Percentiles rank a stretch among this genome's conserved stretches.
Conservation (phyloP, 2,888 invertebrate species). For the Crioceris asparagi region DNA sequence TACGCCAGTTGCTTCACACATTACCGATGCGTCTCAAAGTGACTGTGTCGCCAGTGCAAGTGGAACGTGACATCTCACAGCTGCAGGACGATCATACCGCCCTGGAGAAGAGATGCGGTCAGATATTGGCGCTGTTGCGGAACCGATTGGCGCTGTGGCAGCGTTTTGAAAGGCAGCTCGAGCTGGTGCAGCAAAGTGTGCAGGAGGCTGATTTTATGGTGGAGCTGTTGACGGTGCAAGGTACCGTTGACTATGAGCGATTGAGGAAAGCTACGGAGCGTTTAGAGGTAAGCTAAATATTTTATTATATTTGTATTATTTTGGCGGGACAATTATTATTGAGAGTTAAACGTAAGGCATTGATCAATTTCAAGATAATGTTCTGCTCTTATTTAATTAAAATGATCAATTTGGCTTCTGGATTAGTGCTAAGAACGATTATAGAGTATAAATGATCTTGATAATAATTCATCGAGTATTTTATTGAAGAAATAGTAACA, state of each 20-base stretch:
- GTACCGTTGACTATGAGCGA: constrained; percentile 74
- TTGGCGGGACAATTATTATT: too few relatives aligned
- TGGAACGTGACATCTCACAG: constrained; percentile 66
- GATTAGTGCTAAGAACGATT: too few relatives aligned
- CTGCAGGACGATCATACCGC: constrained; percentile 64
- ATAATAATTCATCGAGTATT: too few relatives aligned
- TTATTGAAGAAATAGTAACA: too few relatives aligned
- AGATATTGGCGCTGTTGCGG: constrained; percentile 53
- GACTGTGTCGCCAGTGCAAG: constrained; percentile 55
- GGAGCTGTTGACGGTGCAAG: constrained; percentile 72
- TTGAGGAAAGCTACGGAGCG: constrained; percentile 74
- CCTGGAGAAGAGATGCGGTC: constrained; percentile 59
- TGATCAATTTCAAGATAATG: too few relatives aligned
- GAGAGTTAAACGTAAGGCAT: too few relatives aligned
- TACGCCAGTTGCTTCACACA: constrained; percentile 67
- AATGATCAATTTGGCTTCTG: too few relatives aligned
- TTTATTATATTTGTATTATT: too few relatives aligned
- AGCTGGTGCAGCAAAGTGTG: constrained; percentile 69
- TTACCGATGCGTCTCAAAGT: constrained; percentile 64
- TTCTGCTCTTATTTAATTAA: too few relatives aligned
- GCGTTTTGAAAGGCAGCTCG: constrained; percentile 66
- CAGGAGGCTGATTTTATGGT: constrained; percentile 83
- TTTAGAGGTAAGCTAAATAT: constrained; percentile 56
- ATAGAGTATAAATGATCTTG: too few relatives aligned
- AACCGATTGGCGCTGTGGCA: constrained; percentile 62